These are phyloP conservation scores for Drosophila hydei DNA, from an alignment of 1,140 invertebrate genomes.

Conservation along the genomic window DNA sequence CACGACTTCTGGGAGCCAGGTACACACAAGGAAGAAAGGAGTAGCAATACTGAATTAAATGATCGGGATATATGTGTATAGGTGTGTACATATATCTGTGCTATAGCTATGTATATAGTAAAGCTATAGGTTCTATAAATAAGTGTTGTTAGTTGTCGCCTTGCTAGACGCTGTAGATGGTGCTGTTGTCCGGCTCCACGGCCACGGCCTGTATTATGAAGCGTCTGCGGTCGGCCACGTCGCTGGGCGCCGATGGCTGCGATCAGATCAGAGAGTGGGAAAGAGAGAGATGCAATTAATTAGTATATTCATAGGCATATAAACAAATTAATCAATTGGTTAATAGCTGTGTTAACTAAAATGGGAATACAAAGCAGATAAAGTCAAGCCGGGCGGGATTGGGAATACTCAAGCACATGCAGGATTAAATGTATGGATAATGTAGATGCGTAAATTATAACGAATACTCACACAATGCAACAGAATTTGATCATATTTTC, in stretches of 20 bases:
- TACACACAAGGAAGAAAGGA: not conserved
- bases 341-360: conserved; percentile 23
- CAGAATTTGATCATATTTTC: too few relatives aligned
- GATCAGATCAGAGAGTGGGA: not conserved
- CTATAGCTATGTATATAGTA: conserved; percentile 3
- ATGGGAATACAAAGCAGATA: not conserved
- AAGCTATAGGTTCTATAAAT: conserved; percentile 41
- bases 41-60: conserved; percentile 5
- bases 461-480: conserved; percentile 78
- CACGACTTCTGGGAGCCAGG: not conserved
- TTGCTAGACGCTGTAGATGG: conserved; percentile 64
- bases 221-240: conserved; percentile 67
- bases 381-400: not conserved
- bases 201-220: conserved; percentile 78
- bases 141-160: not conserved
- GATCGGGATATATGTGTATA: not conserved
- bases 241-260: conserved; percentile 47
- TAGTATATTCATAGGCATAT: not conserved
- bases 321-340: not conserved
- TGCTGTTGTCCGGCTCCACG: conserved; percentile 75
- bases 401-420: conserved; percentile 39
- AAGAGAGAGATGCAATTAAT: not conserved
- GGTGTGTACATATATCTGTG: too few relatives aligned
- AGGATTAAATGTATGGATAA: not conserved
- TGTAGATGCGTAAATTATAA: conserved; percentile 27